These are phyloP conservation scores for Formica aserva DNA, from an alignment of 2,888 invertebrate species.

Conservation along the genomic window DNA sequence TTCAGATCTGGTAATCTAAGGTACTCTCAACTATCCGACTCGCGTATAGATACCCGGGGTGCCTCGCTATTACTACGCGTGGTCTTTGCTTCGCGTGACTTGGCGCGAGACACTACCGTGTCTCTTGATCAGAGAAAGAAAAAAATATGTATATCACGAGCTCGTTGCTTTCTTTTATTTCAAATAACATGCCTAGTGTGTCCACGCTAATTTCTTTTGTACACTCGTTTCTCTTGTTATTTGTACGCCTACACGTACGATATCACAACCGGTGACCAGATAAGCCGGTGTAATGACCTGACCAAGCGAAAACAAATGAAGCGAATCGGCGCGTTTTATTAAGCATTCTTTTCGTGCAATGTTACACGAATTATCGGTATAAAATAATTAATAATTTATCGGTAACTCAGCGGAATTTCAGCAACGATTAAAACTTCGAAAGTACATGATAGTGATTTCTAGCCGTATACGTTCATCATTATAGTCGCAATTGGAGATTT, in stretches of 20 bases:
- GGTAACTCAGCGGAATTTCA: constrained; percentile 1
- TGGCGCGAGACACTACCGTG: too few relatives aligned
- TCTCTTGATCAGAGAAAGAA: too few relatives aligned
- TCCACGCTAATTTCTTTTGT: neutral
- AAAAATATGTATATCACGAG: neutral
- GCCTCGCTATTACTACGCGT: too few relatives aligned
- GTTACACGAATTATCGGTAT: neutral
- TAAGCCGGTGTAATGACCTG: constrained; percentile 45
- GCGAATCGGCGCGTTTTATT: constrained; percentile 29
- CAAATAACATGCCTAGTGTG: neutral
- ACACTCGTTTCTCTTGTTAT: neutral
- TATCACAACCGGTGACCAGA: constrained; percentile 15
- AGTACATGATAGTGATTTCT: neutral
- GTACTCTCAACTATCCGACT: too few relatives aligned
- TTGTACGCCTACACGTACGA: constrained; percentile 20
- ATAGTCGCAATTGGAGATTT: neutral
- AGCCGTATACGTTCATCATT: neutral
- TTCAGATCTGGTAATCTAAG: too few relatives aligned
- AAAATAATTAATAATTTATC: neutral
- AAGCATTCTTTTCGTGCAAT: neutral
- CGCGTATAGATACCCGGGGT: too few relatives aligned
- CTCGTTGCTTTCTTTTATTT: neutral
- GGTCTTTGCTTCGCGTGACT: too few relatives aligned
- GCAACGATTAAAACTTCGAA: neutral
- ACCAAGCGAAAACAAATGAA: constrained; percentile 20